A percentile compares a stretch with the other conserved stretches of the same genome.
Evolutionary conservation across 2,113 vertebrate species (phyloP).

Genomic region (Corydoras sp.): DNA sequence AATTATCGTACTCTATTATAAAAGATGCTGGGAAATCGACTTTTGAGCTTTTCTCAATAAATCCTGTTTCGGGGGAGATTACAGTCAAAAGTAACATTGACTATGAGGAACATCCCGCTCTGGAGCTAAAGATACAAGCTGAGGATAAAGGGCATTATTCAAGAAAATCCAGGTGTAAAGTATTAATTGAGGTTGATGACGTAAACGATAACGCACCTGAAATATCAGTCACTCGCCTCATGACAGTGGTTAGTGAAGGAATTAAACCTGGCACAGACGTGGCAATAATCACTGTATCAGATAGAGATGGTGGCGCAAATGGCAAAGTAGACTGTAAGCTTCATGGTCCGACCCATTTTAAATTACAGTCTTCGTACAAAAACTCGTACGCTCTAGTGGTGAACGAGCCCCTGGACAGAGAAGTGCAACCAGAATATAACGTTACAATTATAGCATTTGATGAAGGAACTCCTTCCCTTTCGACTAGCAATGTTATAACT

Average conservation of each 20-base stretch:
- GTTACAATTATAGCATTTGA: conserved; percentile 65
- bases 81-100: conserved; percentile 55
- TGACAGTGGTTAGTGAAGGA: conserved; percentile 62
- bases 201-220: conserved; percentile 74
- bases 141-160: conserved; percentile 38
- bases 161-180: conserved; percentile 49
- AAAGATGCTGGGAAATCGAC: conserved; percentile 31
- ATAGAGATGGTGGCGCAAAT: conserved; percentile 67
- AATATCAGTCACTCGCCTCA: conserved; percentile 60
- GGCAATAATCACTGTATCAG: conserved; percentile 65
- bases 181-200: conserved; percentile 70
- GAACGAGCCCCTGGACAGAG: conserved; percentile 63
- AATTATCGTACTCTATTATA: conserved; percentile 53
- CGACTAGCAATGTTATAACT: conserved; percentile 46
- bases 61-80: conserved; percentile 62
- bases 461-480: conserved; percentile 63
- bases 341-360: conserved; percentile 61
- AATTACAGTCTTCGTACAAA: conserved; percentile 66
- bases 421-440: conserved; percentile 63
- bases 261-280: conserved; percentile 63
- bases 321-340: conserved; percentile 62
- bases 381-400: conserved; percentile 70
- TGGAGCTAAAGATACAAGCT: conserved; percentile 44
- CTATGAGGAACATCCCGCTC: conserved; percentile 51
- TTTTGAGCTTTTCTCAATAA: conserved; percentile 54